Evolutionary conservation across 2,113 vertebrate genomes (phyloP), one percentile per base, ranked within the genome.

Genomic region (Taurulus bubalis): DNA sequence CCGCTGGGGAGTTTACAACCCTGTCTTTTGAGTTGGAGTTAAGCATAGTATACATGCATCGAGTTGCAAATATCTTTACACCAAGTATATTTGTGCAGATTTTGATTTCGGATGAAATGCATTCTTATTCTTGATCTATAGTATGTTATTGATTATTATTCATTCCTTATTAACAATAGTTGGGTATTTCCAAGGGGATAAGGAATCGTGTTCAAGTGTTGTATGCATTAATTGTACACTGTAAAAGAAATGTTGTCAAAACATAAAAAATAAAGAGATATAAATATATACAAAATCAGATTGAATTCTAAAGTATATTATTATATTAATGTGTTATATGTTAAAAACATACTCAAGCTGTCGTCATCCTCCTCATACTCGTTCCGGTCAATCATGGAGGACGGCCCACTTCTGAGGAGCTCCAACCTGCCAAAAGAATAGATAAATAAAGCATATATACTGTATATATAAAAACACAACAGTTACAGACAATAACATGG

Each of bases 351-450:
- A 93, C 92, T 38, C 8, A 9, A 6, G 28, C 26, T 56, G n/a
- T 87, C 55, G 0, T 90, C 86, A 22, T 80, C 34, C 1, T 93
- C 85, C 40, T 91, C 88, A 24, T 53, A 83, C 16, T 69, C 28
- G 4, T 92, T 77, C 58, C 91, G 55, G 12, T 87, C 81, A 53
- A 95, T 81, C 85, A 94, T 84, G 45, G 93, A 94, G 8, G 89
- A 90, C 1, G 92, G 94, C 7, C 94, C 95, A 79, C 94, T 95
- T 72, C 20, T 82, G 18, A 92, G 60, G n/a, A n/a, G 40, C 10
- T 68, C 68, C 11, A 24, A 77, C 82, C 94, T 94, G 88, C 63
- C 6, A 40, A 47, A 71, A 28, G 14, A 67, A 12, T 7, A 53
- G 47, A 32, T 7, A 11, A 40, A 12, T 18, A 30, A 24, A 32